Base-by-base conservation (phyloP, 2,113 vertebrate species). In the Procavia capensis region DNA sequence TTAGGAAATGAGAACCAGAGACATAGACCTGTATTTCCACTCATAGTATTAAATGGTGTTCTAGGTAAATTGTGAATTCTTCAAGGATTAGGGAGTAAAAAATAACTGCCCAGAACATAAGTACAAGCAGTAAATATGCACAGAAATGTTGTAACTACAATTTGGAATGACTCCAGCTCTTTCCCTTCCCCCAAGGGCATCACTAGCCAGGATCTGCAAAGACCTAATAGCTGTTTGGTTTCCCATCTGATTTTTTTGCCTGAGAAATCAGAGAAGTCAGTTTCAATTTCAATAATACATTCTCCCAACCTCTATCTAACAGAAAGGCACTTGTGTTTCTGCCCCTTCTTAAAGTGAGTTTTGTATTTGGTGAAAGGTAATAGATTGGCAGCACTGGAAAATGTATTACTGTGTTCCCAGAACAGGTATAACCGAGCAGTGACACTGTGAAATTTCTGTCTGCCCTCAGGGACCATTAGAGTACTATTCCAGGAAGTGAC, bases 261-360 rank as follows among this genome's bases (percentile, higher is more conserved):
- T 95, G 94, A 97, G 94, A 97, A 96, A 96, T 94, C 86, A 97
- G 93, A 97, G 88, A 97, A 92, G 83, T 89, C 45, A 2, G 19
- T 95, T 96, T 96, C 94, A 91, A 95, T 97, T 95, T 95, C 92
- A 96, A 95, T 96, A 96, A 94, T 93, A 91, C 96, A 90, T 93
- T 95, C 87, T 92, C 93, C 93, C 85, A 91, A 88, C 81, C 74
- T 97, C 91, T 94, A 83, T 93, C n/a, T 93, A 94, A 93, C 90
- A 96, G 96, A 96, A 97, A 95, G 95, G 86, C 24, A 34, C 75
- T 95, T 95, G 76, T 95, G 14, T 93, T 95, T 82, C 80, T 93
- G 54, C 66, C 29, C 14, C 74, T 80, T 95, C 83, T 95, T 97
- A 31, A 80, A 95, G 63, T 79, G 95, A 96, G 95, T 95, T 96